Conservation (phyloP, 2,113 vertebrate species). For the Phyllopteryx taeniolatus region DNA sequence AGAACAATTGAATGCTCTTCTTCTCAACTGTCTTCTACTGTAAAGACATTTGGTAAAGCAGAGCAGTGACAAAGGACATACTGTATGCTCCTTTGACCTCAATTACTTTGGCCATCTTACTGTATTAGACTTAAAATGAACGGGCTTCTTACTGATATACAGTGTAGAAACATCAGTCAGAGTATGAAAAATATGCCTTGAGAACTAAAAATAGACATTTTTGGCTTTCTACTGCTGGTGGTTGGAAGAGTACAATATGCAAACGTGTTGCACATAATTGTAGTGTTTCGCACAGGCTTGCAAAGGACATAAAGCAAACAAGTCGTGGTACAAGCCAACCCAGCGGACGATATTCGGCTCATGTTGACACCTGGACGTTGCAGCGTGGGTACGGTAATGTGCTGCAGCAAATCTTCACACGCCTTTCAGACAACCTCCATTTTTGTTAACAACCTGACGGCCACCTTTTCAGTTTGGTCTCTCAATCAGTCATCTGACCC, state of each 20-base stretch:
- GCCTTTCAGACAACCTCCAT: conserved; percentile 29
- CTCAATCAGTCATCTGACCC: conserved; percentile 25
- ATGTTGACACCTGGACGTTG: conserved; percentile 29
- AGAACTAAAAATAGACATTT: background rate
- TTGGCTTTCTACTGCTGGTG: background rate
- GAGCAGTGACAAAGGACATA: too few relatives aligned
- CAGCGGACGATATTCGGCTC: background rate
- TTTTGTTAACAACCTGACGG: conserved; percentile 36
- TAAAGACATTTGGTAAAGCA: too few relatives aligned
- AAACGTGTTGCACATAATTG: background rate
- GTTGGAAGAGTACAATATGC: background rate
- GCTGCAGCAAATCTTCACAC: conserved; percentile 33
- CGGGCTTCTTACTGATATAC: background rate
- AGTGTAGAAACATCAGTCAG: background rate
- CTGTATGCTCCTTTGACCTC: too few relatives aligned
- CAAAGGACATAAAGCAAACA: background rate
- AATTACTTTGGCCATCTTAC: background rate
- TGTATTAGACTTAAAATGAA: background rate
- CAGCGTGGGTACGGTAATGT: conserved; percentile 37
- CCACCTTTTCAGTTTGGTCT: conserved; percentile 39
- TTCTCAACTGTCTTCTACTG: too few relatives aligned
- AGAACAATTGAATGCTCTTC: too few relatives aligned
- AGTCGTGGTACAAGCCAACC: background rate
- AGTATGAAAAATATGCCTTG: background rate
- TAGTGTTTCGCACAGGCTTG: background rate